A percentile compares a stretch with the other conserved stretches of the same genome.
Conservation (phyloP, 2,888 invertebrate genomes). For the Aleiodes testaceus region DNA sequence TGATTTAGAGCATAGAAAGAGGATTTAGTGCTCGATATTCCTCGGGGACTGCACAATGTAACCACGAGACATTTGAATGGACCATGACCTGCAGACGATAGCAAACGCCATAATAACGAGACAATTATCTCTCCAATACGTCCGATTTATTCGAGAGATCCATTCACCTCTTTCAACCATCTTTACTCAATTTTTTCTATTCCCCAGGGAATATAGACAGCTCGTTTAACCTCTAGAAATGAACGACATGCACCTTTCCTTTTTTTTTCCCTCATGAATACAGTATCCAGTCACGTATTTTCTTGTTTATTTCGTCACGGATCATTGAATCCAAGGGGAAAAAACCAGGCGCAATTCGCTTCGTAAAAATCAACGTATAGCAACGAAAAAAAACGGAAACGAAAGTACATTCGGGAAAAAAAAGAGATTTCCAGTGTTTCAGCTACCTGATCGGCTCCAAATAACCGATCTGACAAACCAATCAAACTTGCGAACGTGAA, state of each 20-base stretch:
- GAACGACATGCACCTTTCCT: neutral
- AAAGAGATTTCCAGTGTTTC: neutral
- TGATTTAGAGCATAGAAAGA: neutral
- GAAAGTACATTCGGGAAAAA: conserved; percentile 21
- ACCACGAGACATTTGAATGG: conserved; percentile 2
- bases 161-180: conserved; percentile 19
- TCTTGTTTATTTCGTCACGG: conserved; percentile 15
- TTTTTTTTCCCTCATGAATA: conserved; percentile 18
- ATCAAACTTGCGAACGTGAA: conserved; percentile 24
- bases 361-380: conserved; percentile 27
- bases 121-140: conserved; percentile 56
- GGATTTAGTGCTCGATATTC: neutral
- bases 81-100: neutral
- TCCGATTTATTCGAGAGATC: conserved; percentile 32
- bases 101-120: conserved; percentile 55
- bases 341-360: neutral
- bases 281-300: conserved; percentile 23
- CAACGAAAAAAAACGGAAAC: conserved; percentile 5
- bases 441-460: conserved; percentile 2
- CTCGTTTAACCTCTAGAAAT: conserved; percentile 11
- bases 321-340: conserved; percentile 33
- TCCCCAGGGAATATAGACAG: conserved; percentile 10
- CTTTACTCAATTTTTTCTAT: neutral
- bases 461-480: conserved; percentile 28
- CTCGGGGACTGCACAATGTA: conserved; percentile 3